Conservation (phyloP, 2,797 vertebrate species). For the Crocidura indochinensis region DNA sequence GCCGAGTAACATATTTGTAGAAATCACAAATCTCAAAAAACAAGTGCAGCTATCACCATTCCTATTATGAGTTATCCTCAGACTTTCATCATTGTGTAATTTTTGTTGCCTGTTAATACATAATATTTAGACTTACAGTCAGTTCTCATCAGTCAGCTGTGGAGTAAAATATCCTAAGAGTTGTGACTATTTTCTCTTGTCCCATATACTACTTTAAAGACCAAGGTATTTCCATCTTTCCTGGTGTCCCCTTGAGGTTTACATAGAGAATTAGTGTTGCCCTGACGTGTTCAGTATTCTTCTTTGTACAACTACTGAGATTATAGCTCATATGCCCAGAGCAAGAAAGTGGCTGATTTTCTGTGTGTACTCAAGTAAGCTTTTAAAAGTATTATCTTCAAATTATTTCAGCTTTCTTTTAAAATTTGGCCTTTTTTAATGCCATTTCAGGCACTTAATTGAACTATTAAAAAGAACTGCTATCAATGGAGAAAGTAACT, state of each 20-base stretch:
- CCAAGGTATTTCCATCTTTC: conserved; percentile 11
- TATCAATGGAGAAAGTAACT: conserved; percentile 97
- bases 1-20: not conserved
- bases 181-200: conserved; percentile 20
- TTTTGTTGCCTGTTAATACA: conserved; percentile 14
- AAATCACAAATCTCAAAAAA: conserved; percentile 13
- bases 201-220: not conserved
- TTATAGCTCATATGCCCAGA: not conserved
- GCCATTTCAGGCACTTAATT: conserved; percentile 93
- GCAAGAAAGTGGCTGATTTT: not conserved
- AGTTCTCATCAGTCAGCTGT: not conserved
- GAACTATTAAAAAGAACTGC: conserved; percentile 95
- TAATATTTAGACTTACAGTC: conserved; percentile 44
- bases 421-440: conserved; percentile 72
- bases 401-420: conserved; percentile 48
- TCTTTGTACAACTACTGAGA: not conserved
- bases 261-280: conserved; percentile 3
- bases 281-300: not conserved
- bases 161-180: not conserved
- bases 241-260: conserved; percentile 41
- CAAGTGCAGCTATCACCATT: conserved; percentile 41
- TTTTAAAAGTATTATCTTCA: conserved; percentile 39
- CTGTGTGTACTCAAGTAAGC: conserved; percentile 22
- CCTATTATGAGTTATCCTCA: conserved; percentile 44
- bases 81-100: conserved; percentile 46